Percentiles rank a stretch among this genome's conserved stretches.
phyloP scores from a whole-genome alignment of 2,888 invertebrate species.

The Palloptera scutellata region DNA sequence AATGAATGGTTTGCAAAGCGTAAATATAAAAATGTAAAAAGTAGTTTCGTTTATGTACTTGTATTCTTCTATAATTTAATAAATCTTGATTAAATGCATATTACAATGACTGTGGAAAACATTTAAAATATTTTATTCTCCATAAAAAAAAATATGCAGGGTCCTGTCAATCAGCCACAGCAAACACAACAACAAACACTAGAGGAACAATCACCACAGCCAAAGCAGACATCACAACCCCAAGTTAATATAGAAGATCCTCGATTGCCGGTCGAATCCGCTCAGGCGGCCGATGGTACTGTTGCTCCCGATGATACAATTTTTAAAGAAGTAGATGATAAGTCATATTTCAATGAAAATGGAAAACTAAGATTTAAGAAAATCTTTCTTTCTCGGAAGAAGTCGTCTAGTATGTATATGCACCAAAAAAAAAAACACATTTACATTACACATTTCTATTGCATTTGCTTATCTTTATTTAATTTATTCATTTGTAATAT shows the following conservation, averaged over 20 bases:
- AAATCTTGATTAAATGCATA: no score
- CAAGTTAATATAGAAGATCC: conserved; percentile 12
- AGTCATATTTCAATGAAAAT: conserved; percentile 42
- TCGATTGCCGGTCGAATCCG: conserved; percentile 1
- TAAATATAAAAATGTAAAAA: no score
- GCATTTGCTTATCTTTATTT: no score
- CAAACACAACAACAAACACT: not conserved
- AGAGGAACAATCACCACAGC: conserved; percentile 22
- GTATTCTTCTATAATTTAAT: no score
- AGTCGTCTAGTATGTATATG: conserved; percentile 58
- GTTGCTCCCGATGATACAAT: not conserved
- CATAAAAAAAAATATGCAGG: not conserved
- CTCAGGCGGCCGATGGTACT: not conserved
- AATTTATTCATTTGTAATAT: not conserved
- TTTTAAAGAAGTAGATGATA: conserved; percentile 17
- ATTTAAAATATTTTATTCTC: no score
- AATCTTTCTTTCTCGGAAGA: conserved; percentile 60
- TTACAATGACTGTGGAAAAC: no score
- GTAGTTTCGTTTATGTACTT: no score
- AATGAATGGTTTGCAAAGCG: no score
- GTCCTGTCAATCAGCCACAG: not conserved
- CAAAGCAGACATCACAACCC: conserved; percentile 12
- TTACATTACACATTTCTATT: not conserved
- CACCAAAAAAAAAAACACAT: not conserved
- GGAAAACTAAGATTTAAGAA: conserved; percentile 58